Evolutionary conservation across 2,113 vertebrate species (phyloP).

Genomic region (Cottus gobio): DNA sequence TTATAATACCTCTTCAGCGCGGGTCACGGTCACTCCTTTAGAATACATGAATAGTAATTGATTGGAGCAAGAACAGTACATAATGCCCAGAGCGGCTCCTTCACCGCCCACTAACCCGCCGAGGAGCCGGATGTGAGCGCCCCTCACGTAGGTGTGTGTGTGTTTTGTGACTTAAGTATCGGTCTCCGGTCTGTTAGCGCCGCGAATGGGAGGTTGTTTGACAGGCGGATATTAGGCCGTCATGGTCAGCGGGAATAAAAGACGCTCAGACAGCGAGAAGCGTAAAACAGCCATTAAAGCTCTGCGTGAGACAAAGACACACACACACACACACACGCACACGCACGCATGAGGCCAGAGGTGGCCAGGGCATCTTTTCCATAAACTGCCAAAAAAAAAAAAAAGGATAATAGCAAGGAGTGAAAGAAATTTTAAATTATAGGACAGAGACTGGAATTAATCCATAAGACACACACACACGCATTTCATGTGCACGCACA

Average conservation of each 20-base stretch:
- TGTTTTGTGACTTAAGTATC: slow-evolving; percentile 77
- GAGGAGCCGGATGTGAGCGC: slow-evolving; percentile 48
- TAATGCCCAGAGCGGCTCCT: slow-evolving; percentile 72
- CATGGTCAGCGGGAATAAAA: slow-evolving; percentile 76
- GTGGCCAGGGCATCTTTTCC: slow-evolving; percentile 52
- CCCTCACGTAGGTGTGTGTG: slow-evolving; percentile 70
- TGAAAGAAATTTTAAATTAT: slow-evolving; percentile 66
- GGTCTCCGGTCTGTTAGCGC: slow-evolving; percentile 64
- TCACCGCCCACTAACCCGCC: slow-evolving; percentile 71
- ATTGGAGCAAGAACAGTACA: slow-evolving; percentile 73
- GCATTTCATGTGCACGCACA: not conserved
- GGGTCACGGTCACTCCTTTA: slow-evolving; percentile 71
- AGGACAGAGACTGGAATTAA: slow-evolving; percentile 45
- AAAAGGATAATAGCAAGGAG: slow-evolving; percentile 58
- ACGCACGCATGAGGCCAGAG: slow-evolving; percentile 46
- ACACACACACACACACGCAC: slow-evolving; percentile 33
- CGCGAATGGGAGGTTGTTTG: slow-evolving; percentile 76
- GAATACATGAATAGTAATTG: slow-evolving; percentile 81
- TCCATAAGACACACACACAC: slow-evolving; percentile 28
- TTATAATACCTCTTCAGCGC: slow-evolving; percentile 71
- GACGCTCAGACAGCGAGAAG: slow-evolving; percentile 66
- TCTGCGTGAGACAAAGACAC: slow-evolving; percentile 69
- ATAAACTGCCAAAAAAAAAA: slow-evolving; percentile 4
- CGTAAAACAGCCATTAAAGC: slow-evolving; percentile 79
- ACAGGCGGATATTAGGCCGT: slow-evolving; percentile 81